Base-by-base conservation (phyloP, 2,113 vertebrate species). In the Epinephelus lanceolatus region DNA sequence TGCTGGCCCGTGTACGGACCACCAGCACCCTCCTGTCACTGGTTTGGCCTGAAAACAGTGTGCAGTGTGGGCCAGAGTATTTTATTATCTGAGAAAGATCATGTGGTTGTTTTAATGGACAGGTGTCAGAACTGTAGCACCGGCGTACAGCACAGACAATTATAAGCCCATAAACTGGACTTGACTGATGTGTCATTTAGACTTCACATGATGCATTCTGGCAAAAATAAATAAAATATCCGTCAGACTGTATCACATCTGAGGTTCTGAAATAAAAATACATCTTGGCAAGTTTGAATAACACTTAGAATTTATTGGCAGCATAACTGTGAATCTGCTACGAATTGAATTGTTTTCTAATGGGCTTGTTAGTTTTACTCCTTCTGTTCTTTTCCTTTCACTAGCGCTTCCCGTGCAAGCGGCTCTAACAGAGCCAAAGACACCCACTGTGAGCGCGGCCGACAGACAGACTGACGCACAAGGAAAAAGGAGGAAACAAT, bases 401-500 rank as follows among this genome's bases (percentile, higher is more conserved):
- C 70, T 27, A 17, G 42, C 66, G 83, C 85, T 88, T 86, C 79
- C 75, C 77, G 76, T 87, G 81, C 78, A 62, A 83, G 70, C 52
- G 82, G 52, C 85, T 83, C 81, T 33, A 62, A 67, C 72, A 40
- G 78, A 72, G 87, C 59, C 30, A 47, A 10, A 84, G 88, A 81
- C 92, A 66, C 86, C 89, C 71, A 17, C 89, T 90, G 85, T 76
- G 93, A 89, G 89, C 71, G 63, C 59, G 61, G 81, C 85, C 81
- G 56, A 63, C 83, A 90, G 91, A 82, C 94, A 80, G 83, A 83
- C 71, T 53, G 80, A 88, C 69, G 82, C 83, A 72, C 65, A 47
- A 79, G 76, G 57, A 76, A 77, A 86, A 81, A 78, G 66, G 57
- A 75, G 84, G 87, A 93, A 93, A 93, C 91, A 94, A 93, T 91